A percentile compares a stretch with the other conserved stretches of the same genome.
Evolutionary conservation across 2,888 invertebrate genomes (phyloP).

Genomic region (Operophtera brumata): DNA sequence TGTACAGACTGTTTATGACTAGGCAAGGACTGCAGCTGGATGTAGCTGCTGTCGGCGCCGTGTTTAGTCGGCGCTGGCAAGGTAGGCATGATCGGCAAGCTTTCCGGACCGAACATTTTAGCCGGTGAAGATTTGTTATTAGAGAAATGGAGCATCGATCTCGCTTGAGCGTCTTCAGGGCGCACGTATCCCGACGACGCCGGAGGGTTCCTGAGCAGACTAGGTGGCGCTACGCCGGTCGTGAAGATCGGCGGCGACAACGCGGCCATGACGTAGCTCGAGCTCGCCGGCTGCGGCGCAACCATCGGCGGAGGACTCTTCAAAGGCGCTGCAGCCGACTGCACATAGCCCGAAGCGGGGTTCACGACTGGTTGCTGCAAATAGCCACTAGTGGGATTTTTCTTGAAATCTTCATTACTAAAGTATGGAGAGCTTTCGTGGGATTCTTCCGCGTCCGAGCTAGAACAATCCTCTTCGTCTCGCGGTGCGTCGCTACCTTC

Average conservation of each 20-base stretch:
- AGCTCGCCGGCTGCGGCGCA: slow-evolving; percentile 54
- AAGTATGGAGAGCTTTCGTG: slow-evolving; percentile 60
- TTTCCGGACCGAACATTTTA: slow-evolving; percentile 64
- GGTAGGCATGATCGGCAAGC: slow-evolving; percentile 71
- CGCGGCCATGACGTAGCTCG: slow-evolving; percentile 73
- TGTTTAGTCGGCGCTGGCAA: slow-evolving; percentile 65
- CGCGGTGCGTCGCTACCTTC: slow-evolving; percentile 43
- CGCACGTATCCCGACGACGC: slow-evolving; percentile 66
- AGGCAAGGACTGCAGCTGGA: slow-evolving; percentile 72
- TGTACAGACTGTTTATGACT: slow-evolving; percentile 63
- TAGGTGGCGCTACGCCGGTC: slow-evolving; percentile 52
- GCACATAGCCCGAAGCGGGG: slow-evolving; percentile 54
- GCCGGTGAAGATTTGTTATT: slow-evolving; percentile 58
- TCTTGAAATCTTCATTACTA: slow-evolving; percentile 57
- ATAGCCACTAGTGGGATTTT: slow-evolving; percentile 60
- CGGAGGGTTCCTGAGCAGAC: slow-evolving; percentile 46
- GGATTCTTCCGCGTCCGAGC: slow-evolving; percentile 56
- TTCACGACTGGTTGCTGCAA: slow-evolving; percentile 53
- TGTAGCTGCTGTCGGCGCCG: slow-evolving; percentile 65
- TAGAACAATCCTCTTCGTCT: slow-evolving; percentile 51
- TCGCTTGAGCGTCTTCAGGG: slow-evolving; percentile 62
- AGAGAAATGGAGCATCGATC: slow-evolving; percentile 60
- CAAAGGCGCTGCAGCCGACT: slow-evolving; percentile 49
- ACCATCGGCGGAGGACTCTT: slow-evolving; percentile 39
- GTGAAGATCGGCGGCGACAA: slow-evolving; percentile 67